Percentiles rank a stretch among this genome's conserved stretches.
Evolutionary conservation across 1,140 invertebrate species (phyloP).

Genomic region (Papilio polytes): DNA sequence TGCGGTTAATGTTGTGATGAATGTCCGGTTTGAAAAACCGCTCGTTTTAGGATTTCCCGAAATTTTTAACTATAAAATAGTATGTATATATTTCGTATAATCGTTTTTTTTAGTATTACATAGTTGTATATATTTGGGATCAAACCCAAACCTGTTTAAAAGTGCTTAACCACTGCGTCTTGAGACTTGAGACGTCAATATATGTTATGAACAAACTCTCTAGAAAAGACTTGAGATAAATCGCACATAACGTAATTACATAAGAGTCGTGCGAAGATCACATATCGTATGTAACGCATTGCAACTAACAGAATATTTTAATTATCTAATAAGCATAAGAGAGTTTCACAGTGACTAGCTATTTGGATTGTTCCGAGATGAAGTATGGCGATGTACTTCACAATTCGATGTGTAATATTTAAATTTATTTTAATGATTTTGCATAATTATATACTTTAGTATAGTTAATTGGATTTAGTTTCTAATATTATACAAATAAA

Average conservation of each 20-base stretch:
- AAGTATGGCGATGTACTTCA: neutral
- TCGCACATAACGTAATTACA: neutral
- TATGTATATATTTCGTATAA: too few relatives aligned
- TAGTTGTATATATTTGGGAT: neutral
- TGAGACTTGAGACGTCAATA: neutral
- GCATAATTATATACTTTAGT: too few relatives aligned
- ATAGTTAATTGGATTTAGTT: too few relatives aligned
- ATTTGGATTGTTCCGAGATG: neutral
- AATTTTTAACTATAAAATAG: neutral
- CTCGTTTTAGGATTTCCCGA: too few relatives aligned
- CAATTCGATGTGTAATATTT: neutral
- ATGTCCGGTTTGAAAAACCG: neutral
- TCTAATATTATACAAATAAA: too few relatives aligned
- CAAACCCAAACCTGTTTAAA: neutral
- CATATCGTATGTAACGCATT: neutral
- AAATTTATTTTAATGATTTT: neutral
- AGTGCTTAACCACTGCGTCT: neutral
- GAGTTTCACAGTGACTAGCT: conserved; percentile 6
- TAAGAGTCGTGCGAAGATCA: neutral
- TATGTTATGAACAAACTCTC: neutral
- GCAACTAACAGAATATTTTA: neutral
- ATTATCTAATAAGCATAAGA: conserved; percentile 7
- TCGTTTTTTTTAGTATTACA: too few relatives aligned
- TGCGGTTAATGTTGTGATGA: neutral
- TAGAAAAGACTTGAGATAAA: neutral